Evolutionary conservation across 2,888 invertebrate species (phyloP), one percentile per base, ranked within the genome.

Genomic region (Druceiella hillmani): DNA sequence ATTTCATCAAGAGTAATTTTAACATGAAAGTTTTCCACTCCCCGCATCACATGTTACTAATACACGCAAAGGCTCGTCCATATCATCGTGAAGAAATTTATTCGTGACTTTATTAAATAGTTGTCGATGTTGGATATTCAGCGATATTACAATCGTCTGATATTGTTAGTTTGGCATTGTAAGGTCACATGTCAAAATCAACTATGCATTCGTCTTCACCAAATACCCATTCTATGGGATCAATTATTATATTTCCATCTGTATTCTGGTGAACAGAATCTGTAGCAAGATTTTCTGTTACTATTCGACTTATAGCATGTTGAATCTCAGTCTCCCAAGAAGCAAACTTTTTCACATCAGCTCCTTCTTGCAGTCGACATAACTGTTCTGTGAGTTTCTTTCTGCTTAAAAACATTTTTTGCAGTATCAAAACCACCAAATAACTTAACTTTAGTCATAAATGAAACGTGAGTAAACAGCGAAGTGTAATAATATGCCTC

Each of bases 401-500:
- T 9, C 5, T n/a, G n/a, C n/a, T n/a, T n/a, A n/a, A n/a, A n/a
- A n/a, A 17, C 9, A 6, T 3, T 14, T 30, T 14, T 13, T 5
- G 29, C 29, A 9, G 12, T 14, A 12, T 29, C 3, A 29, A 29
- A 14, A 14, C 29, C 29, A 29, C 15, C 29, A 14, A 29, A 13
- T 15, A 29, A 14, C 15, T 29, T 3, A 3, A 14, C 12, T 11
- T 29, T 15, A 10, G 5, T 9, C 29, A 15, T 15, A 10, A 30
- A 30, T 30, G 30, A 17, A 15, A 30, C 16, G 14, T 30, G 30
- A 15, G 30, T 30, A 9, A 30, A 4, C 10, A 30, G 15, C 14
- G 17, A 30, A 6, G 30, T 17, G n/a, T 27, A 27, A 10, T 27
- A 27, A 27, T 27, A 27, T 15, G 30, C n/a, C n/a, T n/a, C n/a